Percentiles rank a stretch among this genome's conserved stretches.
These are phyloP conservation scores for Microtus montanus DNA, from an alignment of 2,113 vertebrate species.

Conservation along the genomic window DNA sequence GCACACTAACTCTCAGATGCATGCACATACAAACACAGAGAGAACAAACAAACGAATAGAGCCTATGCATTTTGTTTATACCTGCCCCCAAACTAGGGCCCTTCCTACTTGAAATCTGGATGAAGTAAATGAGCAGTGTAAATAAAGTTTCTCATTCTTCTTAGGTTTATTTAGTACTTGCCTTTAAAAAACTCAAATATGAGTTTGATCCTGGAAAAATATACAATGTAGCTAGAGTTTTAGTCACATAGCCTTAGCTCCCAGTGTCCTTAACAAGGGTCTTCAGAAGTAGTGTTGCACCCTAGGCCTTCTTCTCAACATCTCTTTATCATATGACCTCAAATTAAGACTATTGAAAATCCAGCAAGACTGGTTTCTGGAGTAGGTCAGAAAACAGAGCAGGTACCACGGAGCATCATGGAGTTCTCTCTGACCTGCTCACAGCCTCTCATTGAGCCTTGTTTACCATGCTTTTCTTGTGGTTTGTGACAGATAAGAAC, in stretches of 20 bases:
- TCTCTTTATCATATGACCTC: not conserved
- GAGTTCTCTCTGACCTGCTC: not conserved
- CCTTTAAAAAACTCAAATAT: not conserved
- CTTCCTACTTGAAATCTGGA: constrained; percentile 33
- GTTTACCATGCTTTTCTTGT: constrained; percentile 69
- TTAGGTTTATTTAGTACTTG: constrained; percentile 28
- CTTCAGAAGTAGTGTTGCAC: not conserved
- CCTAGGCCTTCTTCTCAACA: not conserved
- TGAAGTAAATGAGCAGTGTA: not conserved
- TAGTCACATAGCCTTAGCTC: not conserved
- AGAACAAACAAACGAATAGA: not conserved
- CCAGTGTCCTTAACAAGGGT: not conserved
- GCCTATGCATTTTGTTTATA: not conserved
- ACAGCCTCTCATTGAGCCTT: constrained; percentile 24
- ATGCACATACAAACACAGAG: not conserved
- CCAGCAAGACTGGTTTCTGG: not conserved
- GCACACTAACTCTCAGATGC: not conserved
- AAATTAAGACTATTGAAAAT: not conserved
- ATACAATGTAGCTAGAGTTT: not conserved
- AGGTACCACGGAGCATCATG: not conserved
- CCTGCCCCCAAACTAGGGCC: not conserved
- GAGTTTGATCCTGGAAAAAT: not conserved
- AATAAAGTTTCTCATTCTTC: not conserved
- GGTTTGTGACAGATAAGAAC: constrained; percentile 86
- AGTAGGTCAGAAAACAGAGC: not conserved